Evolutionary conservation across 2,888 invertebrate species (phyloP).

Genomic region (Polietes domitor): DNA sequence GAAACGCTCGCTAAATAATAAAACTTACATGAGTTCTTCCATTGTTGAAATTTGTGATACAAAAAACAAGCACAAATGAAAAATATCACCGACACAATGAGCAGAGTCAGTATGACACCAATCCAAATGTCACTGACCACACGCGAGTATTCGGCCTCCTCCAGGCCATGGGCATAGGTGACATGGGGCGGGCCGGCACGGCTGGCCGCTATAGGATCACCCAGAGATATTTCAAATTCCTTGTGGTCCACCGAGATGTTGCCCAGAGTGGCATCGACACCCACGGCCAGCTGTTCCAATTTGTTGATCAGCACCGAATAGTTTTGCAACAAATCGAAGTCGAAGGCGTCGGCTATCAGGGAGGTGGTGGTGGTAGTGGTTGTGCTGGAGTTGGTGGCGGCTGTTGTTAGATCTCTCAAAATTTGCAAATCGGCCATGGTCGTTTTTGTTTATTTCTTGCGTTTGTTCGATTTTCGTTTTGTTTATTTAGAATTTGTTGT

Average conservation of each 20-base stretch:
- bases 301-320: constrained; percentile 79
- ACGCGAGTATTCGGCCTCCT: constrained; percentile 82
- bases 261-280: constrained; percentile 76
- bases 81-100: constrained; percentile 84
- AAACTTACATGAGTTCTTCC: constrained; percentile 85
- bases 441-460: constrained; percentile 1
- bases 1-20: no score
- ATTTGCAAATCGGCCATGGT: constrained; percentile 72
- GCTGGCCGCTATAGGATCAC: constrained; percentile 71
- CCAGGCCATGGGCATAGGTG: constrained; percentile 70
- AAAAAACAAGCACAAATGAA: constrained; percentile 85
- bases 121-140: constrained; percentile 85
- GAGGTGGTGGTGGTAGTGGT: constrained; percentile 17
- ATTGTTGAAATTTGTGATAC: constrained; percentile 85
- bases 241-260: constrained; percentile 77
- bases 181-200: constrained; percentile 72
- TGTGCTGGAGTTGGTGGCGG: constrained; percentile 31
- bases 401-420: constrained; percentile 38
- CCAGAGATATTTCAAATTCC: constrained; percentile 74
- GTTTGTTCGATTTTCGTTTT: constrained; percentile 31
- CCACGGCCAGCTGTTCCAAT: constrained; percentile 78
- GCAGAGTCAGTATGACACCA: constrained; percentile 83
- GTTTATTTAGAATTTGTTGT: constrained; percentile 22
- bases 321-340: constrained; percentile 77
- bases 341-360: constrained; percentile 72